Conservation (phyloP, 2,797 vertebrate genomes). For the Spheniscus humboldti region DNA sequence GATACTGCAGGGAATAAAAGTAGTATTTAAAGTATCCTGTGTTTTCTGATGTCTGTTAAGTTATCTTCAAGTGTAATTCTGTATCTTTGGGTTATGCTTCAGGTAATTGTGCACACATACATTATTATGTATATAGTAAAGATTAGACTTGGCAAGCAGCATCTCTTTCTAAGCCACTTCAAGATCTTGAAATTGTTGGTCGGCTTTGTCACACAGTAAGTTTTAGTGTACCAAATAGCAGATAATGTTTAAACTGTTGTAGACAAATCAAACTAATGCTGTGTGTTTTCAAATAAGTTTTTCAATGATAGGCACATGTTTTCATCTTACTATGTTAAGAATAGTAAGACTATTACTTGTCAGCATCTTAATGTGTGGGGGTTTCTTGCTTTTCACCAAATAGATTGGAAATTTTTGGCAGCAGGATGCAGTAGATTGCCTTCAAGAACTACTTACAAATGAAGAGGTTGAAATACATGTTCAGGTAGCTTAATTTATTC, state of each 20-base stretch:
- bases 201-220: background rate
- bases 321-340: background rate
- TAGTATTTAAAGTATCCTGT: background rate
- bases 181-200: background rate
- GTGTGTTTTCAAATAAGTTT: background rate
- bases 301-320: background rate
- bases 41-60: background rate
- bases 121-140: rapidly evolving
- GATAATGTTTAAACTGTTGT: background rate
- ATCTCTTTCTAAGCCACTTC: background rate
- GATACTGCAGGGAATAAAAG: background rate
- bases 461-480: slow-evolving; percentile 50
- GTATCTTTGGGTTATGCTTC: background rate
- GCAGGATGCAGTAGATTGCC: slow-evolving; percentile 80
- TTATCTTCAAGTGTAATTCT: background rate
- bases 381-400: background rate
- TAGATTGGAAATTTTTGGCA: slow-evolving; percentile 87
- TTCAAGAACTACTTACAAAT: slow-evolving; percentile 80
- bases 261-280: background rate
- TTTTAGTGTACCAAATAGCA: background rate
- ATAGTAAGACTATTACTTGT: background rate
- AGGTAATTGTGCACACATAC: rapidly evolving
- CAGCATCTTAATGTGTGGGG: background rate
- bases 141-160: background rate
- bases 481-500: slow-evolving; percentile 16